Conservation (phyloP, 2,797 vertebrate species). For the Mormyrops attenuatus region DNA sequence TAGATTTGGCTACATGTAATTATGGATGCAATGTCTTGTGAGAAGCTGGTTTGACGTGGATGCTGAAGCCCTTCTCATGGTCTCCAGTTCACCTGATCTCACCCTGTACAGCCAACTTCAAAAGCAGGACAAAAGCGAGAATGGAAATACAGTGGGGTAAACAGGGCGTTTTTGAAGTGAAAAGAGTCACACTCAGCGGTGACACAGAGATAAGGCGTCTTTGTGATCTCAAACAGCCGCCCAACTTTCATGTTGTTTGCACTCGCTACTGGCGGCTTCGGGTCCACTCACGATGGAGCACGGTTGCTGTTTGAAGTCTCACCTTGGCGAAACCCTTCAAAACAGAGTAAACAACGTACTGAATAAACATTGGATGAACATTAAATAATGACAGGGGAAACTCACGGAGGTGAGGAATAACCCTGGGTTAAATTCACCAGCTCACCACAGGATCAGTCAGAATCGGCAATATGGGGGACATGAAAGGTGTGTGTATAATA, state of each 20-base stretch:
- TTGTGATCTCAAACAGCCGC: slow-evolving; percentile 42
- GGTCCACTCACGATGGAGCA: slow-evolving; percentile 28
- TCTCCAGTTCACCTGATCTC: slow-evolving; percentile 9
- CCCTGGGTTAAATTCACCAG: neutral
- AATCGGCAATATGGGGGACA: neutral
- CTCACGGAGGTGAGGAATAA: neutral
- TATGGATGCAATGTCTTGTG: neutral
- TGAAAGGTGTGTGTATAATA: neutral
- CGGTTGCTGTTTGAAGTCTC: slow-evolving; percentile 46
- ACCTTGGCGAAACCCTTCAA: slow-evolving; percentile 45
- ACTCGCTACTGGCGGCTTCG: slow-evolving; percentile 32
- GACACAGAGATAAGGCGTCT: slow-evolving; percentile 39
- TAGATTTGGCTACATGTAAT: neutral
- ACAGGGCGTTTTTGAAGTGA: neutral
- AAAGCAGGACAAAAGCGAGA: neutral
- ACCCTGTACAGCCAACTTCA: neutral
- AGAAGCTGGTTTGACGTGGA: neutral
- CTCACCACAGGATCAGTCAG: neutral
- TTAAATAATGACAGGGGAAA: neutral
- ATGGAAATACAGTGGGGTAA: neutral
- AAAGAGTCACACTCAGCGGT: neutral
- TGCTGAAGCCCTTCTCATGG: neutral
- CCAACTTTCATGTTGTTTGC: slow-evolving; percentile 47
- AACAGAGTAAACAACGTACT: slow-evolving; percentile 49
- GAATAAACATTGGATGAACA: neutral